A percentile compares a stretch with the other conserved stretches of the same genome.
Evolutionary conservation across 1,140 invertebrate species (phyloP).

Genomic region (Formica exsecta): DNA sequence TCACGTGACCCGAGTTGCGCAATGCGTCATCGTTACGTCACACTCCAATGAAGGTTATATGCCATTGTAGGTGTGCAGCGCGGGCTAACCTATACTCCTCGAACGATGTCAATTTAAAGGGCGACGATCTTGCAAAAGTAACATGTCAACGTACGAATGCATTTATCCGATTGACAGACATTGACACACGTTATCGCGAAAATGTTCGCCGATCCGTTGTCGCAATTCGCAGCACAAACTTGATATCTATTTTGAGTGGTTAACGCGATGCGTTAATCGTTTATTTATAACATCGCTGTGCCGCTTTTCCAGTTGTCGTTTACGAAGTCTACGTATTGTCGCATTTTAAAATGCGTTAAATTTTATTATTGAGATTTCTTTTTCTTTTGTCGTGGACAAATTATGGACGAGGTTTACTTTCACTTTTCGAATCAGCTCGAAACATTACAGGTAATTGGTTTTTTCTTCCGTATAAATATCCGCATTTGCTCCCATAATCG

Average conservation of each 20-base stretch:
- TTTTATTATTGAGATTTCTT: not conserved
- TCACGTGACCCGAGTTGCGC: slow-evolving; percentile 51
- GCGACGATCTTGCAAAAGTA: not conserved
- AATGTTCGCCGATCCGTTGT: slow-evolving; percentile 22
- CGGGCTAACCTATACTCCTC: slow-evolving; percentile 63
- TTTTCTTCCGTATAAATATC: not conserved
- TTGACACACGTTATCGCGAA: slow-evolving; percentile 4
- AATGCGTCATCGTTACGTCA: slow-evolving; percentile 65
- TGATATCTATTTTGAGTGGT: slow-evolving; percentile 82
- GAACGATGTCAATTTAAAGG: slow-evolving; percentile 20
- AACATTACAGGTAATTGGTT: slow-evolving; percentile 81
- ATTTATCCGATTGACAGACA: not conserved
- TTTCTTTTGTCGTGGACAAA: slow-evolving; percentile 34
- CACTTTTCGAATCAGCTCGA: slow-evolving; percentile 82
- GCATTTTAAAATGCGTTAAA: slow-evolving; percentile 49
- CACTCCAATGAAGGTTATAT: slow-evolving; percentile 49
- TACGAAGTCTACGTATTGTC: slow-evolving; percentile 25
- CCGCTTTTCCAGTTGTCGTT: slow-evolving; percentile 74
- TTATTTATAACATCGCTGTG: slow-evolving; percentile 84
- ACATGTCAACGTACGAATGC: not conserved
- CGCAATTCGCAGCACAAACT: slow-evolving; percentile 58
- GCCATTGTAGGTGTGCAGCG: not conserved
- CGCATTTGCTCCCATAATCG: not conserved
- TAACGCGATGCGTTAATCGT: slow-evolving; percentile 81
- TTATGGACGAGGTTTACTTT: slow-evolving; percentile 85